Conservation (phyloP, 2,888 invertebrate genomes). For the Epinotia brunnichana region DNA sequence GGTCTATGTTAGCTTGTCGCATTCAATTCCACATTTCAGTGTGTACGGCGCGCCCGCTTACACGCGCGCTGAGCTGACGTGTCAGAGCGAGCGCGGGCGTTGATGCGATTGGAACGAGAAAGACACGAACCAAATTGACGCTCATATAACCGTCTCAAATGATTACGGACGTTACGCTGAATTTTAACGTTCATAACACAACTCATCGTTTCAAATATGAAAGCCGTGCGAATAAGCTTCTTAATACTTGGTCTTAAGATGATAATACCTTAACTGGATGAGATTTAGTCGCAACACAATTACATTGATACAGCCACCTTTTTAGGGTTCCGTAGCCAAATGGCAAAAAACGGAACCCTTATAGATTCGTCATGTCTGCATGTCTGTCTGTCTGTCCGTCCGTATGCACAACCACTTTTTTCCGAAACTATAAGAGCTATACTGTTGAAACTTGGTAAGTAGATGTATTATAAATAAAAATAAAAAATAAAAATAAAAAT, state of each 20-base stretch:
- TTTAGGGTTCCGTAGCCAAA: too few species aligned
- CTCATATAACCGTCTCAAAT: conserved; percentile 11
- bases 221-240: neutral
- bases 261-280: neutral
- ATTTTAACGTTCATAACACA: conserved; percentile 4
- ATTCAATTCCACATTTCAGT: neutral
- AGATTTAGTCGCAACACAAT: conserved; percentile 1
- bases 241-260: neutral
- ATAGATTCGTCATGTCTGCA: too few species aligned
- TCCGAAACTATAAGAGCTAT: too few species aligned
- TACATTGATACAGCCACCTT: neutral
- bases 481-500: too few species aligned
- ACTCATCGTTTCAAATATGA: neutral
- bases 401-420: too few species aligned
- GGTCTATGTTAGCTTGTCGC: neutral
- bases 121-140: neutral
- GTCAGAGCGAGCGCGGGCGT: neutral
- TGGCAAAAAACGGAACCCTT: too few species aligned
- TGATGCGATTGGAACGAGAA: neutral
- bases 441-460: too few species aligned
- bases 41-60: neutral
- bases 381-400: too few species aligned
- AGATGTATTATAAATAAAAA: too few species aligned
- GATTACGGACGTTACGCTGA: neutral
- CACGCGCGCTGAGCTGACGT: neutral